These are phyloP conservation scores for Coluber constrictor DNA, from an alignment of 2,797 vertebrate species.

Conservation along the genomic window DNA sequence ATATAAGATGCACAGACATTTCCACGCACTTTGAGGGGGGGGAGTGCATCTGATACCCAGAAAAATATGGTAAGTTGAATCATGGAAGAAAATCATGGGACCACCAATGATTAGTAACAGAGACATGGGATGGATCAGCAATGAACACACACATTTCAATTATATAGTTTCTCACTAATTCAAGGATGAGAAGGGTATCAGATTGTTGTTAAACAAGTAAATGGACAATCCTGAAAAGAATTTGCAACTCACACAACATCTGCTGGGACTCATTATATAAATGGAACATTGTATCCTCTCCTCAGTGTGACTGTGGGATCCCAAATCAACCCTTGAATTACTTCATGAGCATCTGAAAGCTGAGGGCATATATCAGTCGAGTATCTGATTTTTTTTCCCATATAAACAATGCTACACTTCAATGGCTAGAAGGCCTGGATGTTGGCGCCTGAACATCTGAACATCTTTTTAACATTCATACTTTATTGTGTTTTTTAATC, in stretches of 20 bases:
- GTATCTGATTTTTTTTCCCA: not conserved
- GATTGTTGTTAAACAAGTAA: not conserved
- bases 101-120: not conserved
- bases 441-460: not conserved
- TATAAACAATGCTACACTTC: not conserved
- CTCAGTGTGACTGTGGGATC: not conserved
- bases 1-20: too few relatives aligned
- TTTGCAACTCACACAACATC: not conserved
- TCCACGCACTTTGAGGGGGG: too few relatives aligned
- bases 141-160: not conserved
- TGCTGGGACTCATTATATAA: not conserved
- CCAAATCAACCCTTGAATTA: not conserved
- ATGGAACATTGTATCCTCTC: not conserved
- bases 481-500: not conserved
- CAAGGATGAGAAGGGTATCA: not conserved
- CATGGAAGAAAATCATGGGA: not conserved
- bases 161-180: not conserved
- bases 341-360: not conserved
- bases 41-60: too few relatives aligned
- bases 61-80: not conserved
- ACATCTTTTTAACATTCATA: not conserved
- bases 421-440: not conserved
- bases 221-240: not conserved
- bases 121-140: not conserved
- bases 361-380: not conserved